Base-by-base conservation (phyloP, 2,888 invertebrate species). In the Orgyia antiqua region DNA sequence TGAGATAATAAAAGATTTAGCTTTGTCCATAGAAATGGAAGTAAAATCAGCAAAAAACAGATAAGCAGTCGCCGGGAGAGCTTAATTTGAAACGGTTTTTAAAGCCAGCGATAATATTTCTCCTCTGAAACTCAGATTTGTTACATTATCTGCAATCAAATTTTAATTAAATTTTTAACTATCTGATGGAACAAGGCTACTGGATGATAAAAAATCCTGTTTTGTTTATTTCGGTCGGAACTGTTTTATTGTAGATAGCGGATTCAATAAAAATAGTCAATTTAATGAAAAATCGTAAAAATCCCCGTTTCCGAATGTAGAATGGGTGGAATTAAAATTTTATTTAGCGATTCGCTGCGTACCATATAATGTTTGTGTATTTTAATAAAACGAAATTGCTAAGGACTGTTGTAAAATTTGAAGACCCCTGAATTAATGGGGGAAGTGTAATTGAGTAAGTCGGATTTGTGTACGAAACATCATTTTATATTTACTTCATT, bases 381-480 rank as follows among this genome's bases (percentile, higher is more conserved):
- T 79, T 78, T 79, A 78, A 82, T 80, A 80, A 79, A 80, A 72
- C 59, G 60, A 61, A 72, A 77, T 78, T 69, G 67, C 73, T 61
- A 55, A 68, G 72, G 72, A 59, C 60, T 65, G 72, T 55, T 71
- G 71, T 79, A 70, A 80, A 80, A 77, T 82, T 77, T 74, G 67
- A 78, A 67, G 69, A 70, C 64, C 59, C 57, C 9, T 41, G 71
- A 75, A 74, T 77, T 75, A 78, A 78, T 74, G 67, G 51, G 65
- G 58, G 33, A 53, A 50, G 62, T 54, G 55, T 73, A 71, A 72
- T 77, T 68, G 70, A 68, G 68, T 66, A 64, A 65, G 51, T 42
- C 36, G 68, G 67, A 69, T 73, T 72, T 68, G 58, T 54, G 61
- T 63, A 57, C 51, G 47, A 46, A 60, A 61, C 60, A 62, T 60